Evolutionary conservation across 2,888 invertebrate genomes (phyloP).

Genomic region (Latrodectus elegans): DNA sequence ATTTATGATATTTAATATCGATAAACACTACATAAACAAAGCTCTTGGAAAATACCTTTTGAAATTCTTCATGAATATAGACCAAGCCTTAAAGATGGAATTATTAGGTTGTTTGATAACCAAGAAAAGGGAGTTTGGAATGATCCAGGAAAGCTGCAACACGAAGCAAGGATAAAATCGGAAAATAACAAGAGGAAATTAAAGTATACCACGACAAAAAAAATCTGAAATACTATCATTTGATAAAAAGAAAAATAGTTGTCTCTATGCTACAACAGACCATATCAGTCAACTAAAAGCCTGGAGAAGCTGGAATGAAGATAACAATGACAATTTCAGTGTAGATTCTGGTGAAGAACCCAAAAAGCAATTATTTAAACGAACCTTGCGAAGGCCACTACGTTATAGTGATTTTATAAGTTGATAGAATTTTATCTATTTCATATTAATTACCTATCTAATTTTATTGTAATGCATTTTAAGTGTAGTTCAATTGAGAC

Average conservation of each 20-base stretch:
- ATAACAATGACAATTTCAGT: not conserved
- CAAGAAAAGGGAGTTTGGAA: not conserved
- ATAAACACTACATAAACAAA: too few relatives aligned
- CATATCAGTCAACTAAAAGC: not conserved
- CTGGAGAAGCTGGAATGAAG: not conserved
- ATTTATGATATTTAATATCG: too few relatives aligned
- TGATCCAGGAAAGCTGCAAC: not conserved
- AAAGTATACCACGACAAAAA: not conserved
- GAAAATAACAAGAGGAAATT: not conserved
- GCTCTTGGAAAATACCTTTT: not conserved
- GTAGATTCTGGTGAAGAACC: not conserved
- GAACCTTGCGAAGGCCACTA: not conserved
- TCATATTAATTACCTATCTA: not conserved
- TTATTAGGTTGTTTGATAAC: not conserved
- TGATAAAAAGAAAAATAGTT: not conserved
- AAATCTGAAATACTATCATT: not conserved
- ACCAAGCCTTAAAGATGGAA: not conserved
- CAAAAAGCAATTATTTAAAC: not conserved
- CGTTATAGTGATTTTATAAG: not conserved
- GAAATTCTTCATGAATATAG: not conserved
- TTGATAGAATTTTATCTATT: not conserved
- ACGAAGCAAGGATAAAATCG: not conserved
- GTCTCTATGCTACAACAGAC: not conserved
- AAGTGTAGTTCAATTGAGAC: not conserved
- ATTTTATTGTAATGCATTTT: not conserved